These are phyloP conservation scores for Hormaphis cornu DNA, from an alignment of 1,140 invertebrate species.

Conservation along the genomic window DNA sequence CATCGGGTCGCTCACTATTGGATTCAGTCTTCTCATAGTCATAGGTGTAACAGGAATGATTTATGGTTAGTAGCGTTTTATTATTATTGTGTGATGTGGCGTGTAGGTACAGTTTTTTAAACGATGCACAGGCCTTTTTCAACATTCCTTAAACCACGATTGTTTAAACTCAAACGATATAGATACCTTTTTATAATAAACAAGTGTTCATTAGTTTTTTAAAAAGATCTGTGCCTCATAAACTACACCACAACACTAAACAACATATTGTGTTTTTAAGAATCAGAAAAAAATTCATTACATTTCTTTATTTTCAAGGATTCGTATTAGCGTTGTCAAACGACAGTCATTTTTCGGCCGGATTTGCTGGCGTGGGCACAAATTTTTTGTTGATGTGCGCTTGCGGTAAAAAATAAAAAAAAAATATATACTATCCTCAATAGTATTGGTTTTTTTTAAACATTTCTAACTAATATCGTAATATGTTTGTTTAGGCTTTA, in stretches of 20 bases:
- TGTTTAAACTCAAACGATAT: no score
- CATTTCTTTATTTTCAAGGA: constrained; percentile 41
- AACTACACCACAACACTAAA: no score
- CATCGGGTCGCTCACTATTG: constrained; percentile 30
- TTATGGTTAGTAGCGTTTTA: constrained; percentile 32
- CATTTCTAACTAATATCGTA: no score
- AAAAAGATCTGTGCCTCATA: no score
- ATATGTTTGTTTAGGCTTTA: constrained; percentile 45
- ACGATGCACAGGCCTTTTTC: no score
- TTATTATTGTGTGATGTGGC: neutral
- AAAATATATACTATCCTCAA: neutral
- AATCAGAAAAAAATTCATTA: no score
- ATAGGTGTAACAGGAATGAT: constrained; percentile 35
- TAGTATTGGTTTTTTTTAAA: no score
- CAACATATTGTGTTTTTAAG: no score
- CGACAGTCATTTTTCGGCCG: constrained; percentile 43
- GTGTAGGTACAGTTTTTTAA: no score
- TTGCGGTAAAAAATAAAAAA: constrained; percentile 42
- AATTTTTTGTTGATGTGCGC: constrained; percentile 48
- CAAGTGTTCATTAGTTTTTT: no score
- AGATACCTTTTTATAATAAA: no score
- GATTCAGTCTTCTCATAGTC: constrained; percentile 30
- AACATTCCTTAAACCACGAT: no score
- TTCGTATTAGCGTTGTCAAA: constrained; percentile 46
- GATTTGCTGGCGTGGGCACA: constrained; percentile 48